Conservation (phyloP, 2,888 invertebrate species). For the Andrena chrysosceles region DNA sequence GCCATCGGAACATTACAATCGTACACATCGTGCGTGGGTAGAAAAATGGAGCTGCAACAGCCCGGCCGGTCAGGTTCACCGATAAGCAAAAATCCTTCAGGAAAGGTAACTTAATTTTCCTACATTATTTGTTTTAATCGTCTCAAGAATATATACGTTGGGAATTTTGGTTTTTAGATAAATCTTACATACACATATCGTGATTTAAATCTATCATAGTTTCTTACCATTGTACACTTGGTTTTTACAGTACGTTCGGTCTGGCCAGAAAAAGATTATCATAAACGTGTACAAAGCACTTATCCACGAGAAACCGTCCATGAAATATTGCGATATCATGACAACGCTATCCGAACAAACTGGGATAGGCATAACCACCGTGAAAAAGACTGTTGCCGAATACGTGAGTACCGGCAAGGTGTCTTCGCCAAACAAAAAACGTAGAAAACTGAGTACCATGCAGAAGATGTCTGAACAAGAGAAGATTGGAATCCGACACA, state of each 20-base stretch:
- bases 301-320: background rate
- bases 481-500: background rate
- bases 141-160: background rate
- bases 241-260: background rate
- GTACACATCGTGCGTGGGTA: too few species aligned
- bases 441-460: background rate
- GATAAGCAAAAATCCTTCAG: background rate
- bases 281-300: conserved; percentile 2
- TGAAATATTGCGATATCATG: background rate
- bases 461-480: background rate
- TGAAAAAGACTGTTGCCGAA: background rate
- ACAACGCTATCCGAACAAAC: background rate
- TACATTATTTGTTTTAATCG: background rate
- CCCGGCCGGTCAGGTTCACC: background rate
- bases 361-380: background rate
- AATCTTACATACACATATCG: background rate
- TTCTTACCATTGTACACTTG: background rate
- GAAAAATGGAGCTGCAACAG: background rate
- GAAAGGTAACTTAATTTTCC: background rate
- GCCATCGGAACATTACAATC: too few species aligned
- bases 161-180: background rate
- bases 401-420: background rate
- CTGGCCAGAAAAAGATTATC: background rate
- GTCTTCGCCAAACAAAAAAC: background rate
- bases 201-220: too few species aligned